Evolutionary conservation across 2,113 vertebrate species (phyloP).

Genomic region (Malurus alboscapulatus): DNA sequence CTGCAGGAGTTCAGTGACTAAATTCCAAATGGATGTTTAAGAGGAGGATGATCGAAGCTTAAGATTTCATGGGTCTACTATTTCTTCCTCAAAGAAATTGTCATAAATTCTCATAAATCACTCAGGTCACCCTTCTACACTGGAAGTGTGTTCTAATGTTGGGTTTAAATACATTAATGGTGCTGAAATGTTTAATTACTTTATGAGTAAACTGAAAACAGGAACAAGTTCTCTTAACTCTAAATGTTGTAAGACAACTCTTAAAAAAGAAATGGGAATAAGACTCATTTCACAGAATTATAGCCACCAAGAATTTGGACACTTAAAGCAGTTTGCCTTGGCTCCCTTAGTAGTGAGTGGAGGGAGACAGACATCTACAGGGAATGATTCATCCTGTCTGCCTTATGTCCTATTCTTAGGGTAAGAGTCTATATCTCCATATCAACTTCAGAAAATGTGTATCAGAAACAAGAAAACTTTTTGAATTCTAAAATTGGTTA

Average conservation of each 20-base stretch:
- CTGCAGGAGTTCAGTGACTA: neutral
- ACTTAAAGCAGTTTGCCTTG: neutral
- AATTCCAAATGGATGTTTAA: neutral
- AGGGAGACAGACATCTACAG: neutral
- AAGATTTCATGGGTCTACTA: neutral
- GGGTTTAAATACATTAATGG: neutral
- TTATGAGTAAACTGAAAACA: neutral
- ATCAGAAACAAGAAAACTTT: neutral
- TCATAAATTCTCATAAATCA: neutral
- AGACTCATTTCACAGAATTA: neutral
- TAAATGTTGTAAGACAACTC: neutral
- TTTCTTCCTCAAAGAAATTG: neutral
- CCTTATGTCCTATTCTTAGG: neutral
- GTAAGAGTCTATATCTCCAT: neutral
- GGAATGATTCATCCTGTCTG: neutral
- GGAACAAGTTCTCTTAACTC: neutral
- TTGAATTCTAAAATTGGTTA: neutral
- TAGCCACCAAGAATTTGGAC: neutral
- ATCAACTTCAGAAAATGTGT: neutral
- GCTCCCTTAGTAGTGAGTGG: neutral
- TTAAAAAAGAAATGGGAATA: neutral
- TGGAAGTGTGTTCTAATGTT: neutral
- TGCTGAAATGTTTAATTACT: neutral
- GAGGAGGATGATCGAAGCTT: neutral
- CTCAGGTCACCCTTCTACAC: neutral